Percentiles rank a stretch among this genome's conserved stretches.
Conservation (phyloP, 1,140 invertebrate species). For the Sipha flava region DNA sequence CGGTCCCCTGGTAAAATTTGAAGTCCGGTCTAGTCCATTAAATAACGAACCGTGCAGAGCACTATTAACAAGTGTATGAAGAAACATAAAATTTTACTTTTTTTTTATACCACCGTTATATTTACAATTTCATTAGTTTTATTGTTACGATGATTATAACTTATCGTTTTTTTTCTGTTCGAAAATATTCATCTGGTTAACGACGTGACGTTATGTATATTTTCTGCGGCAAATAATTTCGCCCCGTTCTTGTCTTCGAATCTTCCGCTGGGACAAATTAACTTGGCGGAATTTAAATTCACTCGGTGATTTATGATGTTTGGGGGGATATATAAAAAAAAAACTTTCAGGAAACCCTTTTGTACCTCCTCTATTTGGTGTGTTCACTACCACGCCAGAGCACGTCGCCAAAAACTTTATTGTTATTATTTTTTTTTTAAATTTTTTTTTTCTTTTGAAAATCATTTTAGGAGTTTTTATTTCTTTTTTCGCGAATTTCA, state of each 20-base stretch:
- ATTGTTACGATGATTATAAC: background rate
- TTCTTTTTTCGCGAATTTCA: too few species aligned
- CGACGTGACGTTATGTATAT: background rate
- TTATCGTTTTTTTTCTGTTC: background rate
- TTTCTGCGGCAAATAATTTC: background rate
- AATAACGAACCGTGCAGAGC: too few species aligned
- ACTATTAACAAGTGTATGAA: too few species aligned
- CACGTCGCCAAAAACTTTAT: background rate
- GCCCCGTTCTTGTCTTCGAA: background rate
- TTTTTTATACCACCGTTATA: background rate
- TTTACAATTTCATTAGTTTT: background rate
- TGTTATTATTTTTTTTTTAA: background rate
- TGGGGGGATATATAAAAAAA: background rate
- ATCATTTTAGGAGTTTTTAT: too few species aligned
- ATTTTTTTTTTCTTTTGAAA: background rate
- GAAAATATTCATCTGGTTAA: background rate
- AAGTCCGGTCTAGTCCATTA: too few species aligned
- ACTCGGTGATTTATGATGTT: background rate
- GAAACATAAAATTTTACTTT: too few species aligned
- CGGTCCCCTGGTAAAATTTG: too few species aligned
- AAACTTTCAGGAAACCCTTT: background rate
- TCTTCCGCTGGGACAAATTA: conserved; percentile 6
- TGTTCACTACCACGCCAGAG: background rate
- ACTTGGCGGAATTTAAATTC: background rate
- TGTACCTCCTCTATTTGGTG: background rate